Conservation (phyloP, 2,113 vertebrate species). For the Cranoglanis bouderius region DNA sequence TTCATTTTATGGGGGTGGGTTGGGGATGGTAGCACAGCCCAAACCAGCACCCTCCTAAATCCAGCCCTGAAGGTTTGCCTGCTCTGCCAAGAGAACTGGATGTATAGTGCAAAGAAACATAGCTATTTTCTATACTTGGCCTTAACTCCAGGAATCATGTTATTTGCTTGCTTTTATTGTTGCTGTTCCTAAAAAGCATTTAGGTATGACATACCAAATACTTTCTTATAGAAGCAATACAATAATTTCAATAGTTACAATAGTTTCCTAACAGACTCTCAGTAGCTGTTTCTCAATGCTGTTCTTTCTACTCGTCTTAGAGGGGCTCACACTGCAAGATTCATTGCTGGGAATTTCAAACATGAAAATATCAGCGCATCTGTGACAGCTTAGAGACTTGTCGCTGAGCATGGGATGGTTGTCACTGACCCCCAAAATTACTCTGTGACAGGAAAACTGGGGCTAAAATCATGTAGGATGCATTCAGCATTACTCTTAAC, state of each 20-base stretch:
- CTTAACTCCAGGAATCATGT: background rate
- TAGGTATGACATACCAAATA: background rate
- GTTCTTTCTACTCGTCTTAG: background rate
- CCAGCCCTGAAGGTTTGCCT: background rate
- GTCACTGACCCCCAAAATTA: background rate
- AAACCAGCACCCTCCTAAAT: background rate
- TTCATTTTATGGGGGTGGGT: too few relatives aligned
- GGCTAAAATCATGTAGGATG: background rate
- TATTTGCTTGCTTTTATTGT: background rate
- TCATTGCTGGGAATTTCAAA: background rate
- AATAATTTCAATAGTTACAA: background rate
- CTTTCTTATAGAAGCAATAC: background rate
- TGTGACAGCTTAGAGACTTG: background rate
- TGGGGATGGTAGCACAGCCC: background rate
- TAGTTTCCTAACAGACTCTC: background rate
- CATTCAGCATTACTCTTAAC: background rate
- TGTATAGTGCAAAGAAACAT: background rate
- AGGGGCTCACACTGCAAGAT: background rate
- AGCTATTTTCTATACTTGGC: background rate
- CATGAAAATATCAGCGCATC: background rate
- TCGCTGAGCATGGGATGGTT: background rate
- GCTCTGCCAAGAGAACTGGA: background rate
- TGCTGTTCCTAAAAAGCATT: background rate
- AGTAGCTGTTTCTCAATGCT: background rate
- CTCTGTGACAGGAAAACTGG: background rate